These are phyloP conservation scores for Pentamera pediparva DNA, from an alignment of 53 echinoderm and acorn worm genomes.

Conservation along the genomic window DNA sequence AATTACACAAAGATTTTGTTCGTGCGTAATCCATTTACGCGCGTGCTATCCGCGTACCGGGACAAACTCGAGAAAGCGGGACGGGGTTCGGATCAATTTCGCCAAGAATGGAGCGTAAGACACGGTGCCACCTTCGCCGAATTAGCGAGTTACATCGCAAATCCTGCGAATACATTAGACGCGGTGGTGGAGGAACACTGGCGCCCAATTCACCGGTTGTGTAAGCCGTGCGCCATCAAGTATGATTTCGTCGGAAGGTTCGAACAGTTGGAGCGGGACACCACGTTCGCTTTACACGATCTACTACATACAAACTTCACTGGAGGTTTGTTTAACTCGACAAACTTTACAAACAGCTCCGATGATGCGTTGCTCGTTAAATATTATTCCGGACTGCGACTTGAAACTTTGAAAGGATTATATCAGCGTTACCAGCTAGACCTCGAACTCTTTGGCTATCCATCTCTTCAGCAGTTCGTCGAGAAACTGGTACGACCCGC, in stretches of 20 bases:
- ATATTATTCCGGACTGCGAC: neutral
- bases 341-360: constrained; percentile 57
- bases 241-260: no score
- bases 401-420: no score
- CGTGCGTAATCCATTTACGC: constrained; percentile 63
- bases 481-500: no score
- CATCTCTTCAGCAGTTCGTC: no score
- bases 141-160: constrained; percentile 56
- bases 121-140: constrained; percentile 57
- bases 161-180: neutral
- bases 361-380: neutral
- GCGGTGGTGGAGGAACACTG: constrained; percentile 67
- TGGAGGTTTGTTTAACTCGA: constrained; percentile 8
- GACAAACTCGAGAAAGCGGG: constrained; percentile 43
- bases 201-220: constrained; percentile 69
- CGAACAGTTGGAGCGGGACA: no score
- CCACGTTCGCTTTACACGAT: constrained; percentile 2
- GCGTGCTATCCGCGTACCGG: constrained; percentile 71
- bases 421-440: no score
- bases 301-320: neutral
- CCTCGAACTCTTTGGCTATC: no score
- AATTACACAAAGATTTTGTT: constrained; percentile 86
- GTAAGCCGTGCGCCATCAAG: no score
- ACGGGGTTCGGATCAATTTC: constrained; percentile 18
- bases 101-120: neutral